A percentile compares a stretch with the other conserved stretches of the same genome.
These are phyloP conservation scores for Clytia hemisphaerica DNA, from an alignment of 30 jellyfish, hydroid and myxozoan genomes.

Conservation along the genomic window DNA sequence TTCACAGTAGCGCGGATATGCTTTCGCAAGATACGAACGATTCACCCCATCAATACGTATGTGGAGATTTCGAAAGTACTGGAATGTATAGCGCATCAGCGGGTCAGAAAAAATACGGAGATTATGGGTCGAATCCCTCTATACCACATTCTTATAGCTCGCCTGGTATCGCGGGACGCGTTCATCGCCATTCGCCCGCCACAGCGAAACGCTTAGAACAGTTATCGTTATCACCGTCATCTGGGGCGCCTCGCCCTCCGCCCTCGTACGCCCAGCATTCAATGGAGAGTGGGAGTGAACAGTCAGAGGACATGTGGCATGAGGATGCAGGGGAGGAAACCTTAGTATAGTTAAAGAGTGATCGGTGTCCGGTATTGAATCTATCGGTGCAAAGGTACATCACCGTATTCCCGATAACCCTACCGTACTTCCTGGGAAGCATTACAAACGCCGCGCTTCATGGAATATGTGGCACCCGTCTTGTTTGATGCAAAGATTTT, in stretches of 20 bases:
- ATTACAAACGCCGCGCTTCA: too few species aligned
- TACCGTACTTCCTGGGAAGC: too few species aligned
- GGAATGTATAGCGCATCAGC: constrained; percentile 59
- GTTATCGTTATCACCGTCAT: constrained; percentile 24
- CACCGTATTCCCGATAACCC: too few species aligned
- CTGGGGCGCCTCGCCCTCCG: not conserved
- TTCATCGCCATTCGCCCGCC: constrained; percentile 14
- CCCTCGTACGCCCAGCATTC: constrained; percentile 22
- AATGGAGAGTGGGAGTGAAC: constrained; percentile 29
- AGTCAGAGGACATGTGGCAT: constrained; percentile 24
- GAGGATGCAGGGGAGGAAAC: constrained; percentile 35
- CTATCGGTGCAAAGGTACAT: too few species aligned
- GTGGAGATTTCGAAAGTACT: constrained; percentile 81
- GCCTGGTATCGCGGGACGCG: constrained; percentile 27
- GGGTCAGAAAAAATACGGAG: constrained; percentile 1
- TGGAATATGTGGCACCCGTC: too few species aligned
- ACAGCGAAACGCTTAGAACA: constrained; percentile 29
- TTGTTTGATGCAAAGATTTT: too few species aligned
- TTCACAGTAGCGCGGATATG: constrained; percentile 25
- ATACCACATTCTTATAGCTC: constrained; percentile 30
- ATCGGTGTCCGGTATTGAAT: too few species aligned
- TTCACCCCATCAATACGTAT: constrained; percentile 29
- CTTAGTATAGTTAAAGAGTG: constrained; percentile 23
- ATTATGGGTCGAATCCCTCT: not conserved
- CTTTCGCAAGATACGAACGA: constrained; percentile 15